Conservation (phyloP, 2,888 invertebrate genomes). For the Lasioglossum figueresi region DNA sequence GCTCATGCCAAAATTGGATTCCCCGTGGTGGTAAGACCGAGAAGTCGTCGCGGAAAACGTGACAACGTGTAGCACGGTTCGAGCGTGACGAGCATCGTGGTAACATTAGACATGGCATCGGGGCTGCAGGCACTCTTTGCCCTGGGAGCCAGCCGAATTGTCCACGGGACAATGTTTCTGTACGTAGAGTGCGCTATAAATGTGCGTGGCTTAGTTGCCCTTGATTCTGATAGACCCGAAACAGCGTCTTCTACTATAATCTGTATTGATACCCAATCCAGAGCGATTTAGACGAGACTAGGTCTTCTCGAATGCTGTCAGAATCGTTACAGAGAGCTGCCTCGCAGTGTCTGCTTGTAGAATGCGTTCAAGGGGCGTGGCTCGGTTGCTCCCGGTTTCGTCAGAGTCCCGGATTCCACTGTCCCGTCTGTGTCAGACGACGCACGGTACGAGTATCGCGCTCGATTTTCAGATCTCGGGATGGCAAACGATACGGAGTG, state of each 20-base stretch:
- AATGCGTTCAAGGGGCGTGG: not conserved
- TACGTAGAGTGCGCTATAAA: not conserved
- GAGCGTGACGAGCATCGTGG: slow-evolving; percentile 30
- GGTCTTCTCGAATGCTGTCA: not conserved
- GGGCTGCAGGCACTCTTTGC: not conserved
- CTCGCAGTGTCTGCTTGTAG: not conserved
- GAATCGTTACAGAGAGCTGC: not conserved
- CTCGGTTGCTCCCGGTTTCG: not conserved
- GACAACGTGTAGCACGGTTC: slow-evolving; percentile 23
- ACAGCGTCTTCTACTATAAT: not conserved
- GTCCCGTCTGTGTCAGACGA: not conserved
- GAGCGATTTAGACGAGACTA: not conserved
- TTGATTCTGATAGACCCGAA: not conserved
- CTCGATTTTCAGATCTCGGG: not conserved
- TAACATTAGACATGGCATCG: not conserved
- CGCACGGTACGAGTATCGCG: not conserved
- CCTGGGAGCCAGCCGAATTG: not conserved
- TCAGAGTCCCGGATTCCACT: not conserved
- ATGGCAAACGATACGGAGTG: not conserved
- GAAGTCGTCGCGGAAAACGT: slow-evolving; percentile 18
- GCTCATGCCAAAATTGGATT: slow-evolving; percentile 32
- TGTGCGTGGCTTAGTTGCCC: not conserved
- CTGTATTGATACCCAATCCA: fast-evolving
- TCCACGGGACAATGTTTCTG: not conserved
- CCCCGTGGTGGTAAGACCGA: slow-evolving; percentile 6